Base-by-base conservation (phyloP, 1,140 invertebrate genomes). In the Vollenhovia emeryi region DNA sequence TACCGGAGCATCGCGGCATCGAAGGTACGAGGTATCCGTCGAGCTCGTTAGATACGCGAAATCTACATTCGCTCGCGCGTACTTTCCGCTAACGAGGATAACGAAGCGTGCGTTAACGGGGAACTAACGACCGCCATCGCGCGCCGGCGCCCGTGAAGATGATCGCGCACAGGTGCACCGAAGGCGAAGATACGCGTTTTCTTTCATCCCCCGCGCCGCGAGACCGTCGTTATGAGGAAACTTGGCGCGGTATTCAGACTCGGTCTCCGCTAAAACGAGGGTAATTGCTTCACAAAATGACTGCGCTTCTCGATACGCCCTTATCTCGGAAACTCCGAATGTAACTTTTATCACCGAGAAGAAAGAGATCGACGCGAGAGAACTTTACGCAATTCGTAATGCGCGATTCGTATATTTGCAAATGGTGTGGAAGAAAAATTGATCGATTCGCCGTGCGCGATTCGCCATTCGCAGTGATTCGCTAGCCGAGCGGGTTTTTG, bases 31-130 rank as follows among this genome's bases (percentile, higher is more conserved):
- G n/a, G n/a, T n/a, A n/a, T 8, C 62, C 75, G 83, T 43, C 75
- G 71, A 43, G 68, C 69, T 82, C 83, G 62, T 80, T 87, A 75
- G 62, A 40, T 33, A 64, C 30, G 55, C 62, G 68, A 68, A 71
- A 73, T 85, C 68, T 52, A 68, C 68, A 27, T 69, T 64, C 60
- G 7, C 79, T 15, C 79, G 30, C 62, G 7, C 66, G 55, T 69
- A 83, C 69, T 88, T 88, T 80, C 55, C 62, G 52, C 60, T 88
- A 88, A 89, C 78, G 71, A 88, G 78, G 78, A 83, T 76, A 86
- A 84, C 88, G 75, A 86, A 88, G 88, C 84, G 87, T 89, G 80
- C 66, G 84, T 86, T 88, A 88, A 86, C 87, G 84, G 87, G 59
- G 57, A 80, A 62, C 57, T 76, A 75, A 84, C 71, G 80, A 85